Base-by-base conservation (phyloP, 2,888 invertebrate genomes). In the Brassicogethes aeneus region DNA sequence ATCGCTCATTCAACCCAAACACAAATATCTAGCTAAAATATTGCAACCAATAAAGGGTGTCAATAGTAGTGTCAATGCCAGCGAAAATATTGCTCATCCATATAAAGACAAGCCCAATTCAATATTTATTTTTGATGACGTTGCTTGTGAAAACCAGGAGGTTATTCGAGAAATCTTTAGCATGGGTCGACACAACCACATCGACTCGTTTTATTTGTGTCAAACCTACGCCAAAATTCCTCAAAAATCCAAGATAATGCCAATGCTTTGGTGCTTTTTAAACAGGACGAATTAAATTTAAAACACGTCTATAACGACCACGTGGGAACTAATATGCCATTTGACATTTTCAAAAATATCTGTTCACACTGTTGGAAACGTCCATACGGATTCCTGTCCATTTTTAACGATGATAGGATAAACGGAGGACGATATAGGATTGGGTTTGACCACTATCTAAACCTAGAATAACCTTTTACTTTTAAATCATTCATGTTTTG, bases 161-260 rank as follows among this genome's bases (percentile, higher is more conserved):
- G 23, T 23, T 23, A 23, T 23, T 23, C 23, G 23, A 23, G 23
- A 23, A 17, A 17, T 44, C 17, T 41, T 39, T 39, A 39, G 39
- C 36, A 44, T 42, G 39, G 42, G 41, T 2, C 17, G n/a, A n/a
- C n/a, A n/a, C n/a, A n/a, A n/a, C n/a, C n/a, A n/a, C n/a, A n/a
- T n/a, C n/a, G n/a, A n/a, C n/a, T n/a, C n/a, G n/a, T n/a, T n/a
- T n/a, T n/a, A n/a, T n/a, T n/a, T n/a, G n/a, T n/a, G n/a, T n/a
- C n/a, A n/a, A n/a, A n/a, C n/a, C n/a, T n/a, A n/a, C n/a, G n/a
- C n/a, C n/a, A n/a, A n/a, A n/a, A n/a, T 34, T 45, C 17, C 43
- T 40, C 1, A 45, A 43, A 31, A 42, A 41, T 43, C 2, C 17
- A 43, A 15, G 46, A 46, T 31, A 44, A 46, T 16, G 33, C 43